These are phyloP conservation scores for Mya arenaria DNA, from an alignment of 1,140 invertebrate species.

Conservation along the genomic window DNA sequence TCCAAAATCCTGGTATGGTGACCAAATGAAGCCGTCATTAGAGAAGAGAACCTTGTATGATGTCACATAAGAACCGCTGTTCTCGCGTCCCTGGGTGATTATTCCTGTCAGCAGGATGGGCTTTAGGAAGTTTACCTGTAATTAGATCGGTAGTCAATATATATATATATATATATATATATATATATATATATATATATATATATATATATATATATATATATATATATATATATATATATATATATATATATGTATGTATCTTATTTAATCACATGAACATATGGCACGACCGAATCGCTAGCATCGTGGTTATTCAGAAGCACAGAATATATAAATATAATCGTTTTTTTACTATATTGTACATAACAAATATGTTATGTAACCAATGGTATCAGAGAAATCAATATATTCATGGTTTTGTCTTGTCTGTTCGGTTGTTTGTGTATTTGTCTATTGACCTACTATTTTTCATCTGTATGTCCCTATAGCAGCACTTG, in stretches of 20 bases:
- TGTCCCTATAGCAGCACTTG: no score
- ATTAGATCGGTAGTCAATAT: no score
- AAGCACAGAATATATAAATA: not conserved
- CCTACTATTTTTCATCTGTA: no score
- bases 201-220: no score
- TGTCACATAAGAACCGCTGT: conserved; percentile 85
- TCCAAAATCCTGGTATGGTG: conserved; percentile 84
- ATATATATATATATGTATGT: not conserved
- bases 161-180: not conserved
- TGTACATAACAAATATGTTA: not conserved
- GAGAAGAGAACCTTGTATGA: conserved; percentile 89
- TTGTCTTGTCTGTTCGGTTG: no score
- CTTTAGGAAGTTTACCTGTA: conserved; percentile 88
- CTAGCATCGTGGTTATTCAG: not conserved
- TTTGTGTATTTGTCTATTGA: no score
- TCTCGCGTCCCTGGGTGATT: conserved; percentile 84
- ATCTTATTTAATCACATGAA: no score
- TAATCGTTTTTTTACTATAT: not conserved
- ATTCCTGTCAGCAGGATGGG: conserved; percentile 89
- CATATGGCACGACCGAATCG: no score
- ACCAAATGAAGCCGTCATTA: conserved; percentile 86
- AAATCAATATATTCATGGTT: no score
- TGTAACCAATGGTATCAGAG: not conserved
- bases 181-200: no score
- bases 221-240: no score